phyloP scores from a whole-genome alignment of 1,140 invertebrate species.

The Drosophila biarmipes region DNA sequence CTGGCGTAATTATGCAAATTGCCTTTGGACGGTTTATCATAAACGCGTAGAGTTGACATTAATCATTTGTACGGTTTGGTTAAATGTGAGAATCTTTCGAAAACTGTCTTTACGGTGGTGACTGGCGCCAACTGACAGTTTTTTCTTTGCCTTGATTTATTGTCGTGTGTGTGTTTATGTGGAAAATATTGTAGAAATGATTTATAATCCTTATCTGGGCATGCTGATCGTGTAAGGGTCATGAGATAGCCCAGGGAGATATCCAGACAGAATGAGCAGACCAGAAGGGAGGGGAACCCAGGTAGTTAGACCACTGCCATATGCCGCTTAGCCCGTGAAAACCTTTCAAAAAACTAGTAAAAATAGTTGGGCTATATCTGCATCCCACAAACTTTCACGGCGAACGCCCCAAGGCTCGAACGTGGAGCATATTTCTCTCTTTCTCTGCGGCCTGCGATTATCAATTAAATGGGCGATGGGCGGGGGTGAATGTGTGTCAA shows the following conservation, averaged over 20 bases:
- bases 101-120: slow-evolving; percentile 54
- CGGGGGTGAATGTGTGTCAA: slow-evolving; percentile 75
- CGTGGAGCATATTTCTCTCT: slow-evolving; percentile 71
- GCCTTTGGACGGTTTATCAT: slow-evolving; percentile 58
- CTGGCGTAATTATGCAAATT: slow-evolving; percentile 73
- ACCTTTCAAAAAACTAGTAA: slow-evolving; percentile 32
- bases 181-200: slow-evolving; percentile 79
- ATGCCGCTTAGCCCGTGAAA: slow-evolving; percentile 35
- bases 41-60: slow-evolving; percentile 72
- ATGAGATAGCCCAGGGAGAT: slow-evolving; percentile 47
- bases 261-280: neutral
- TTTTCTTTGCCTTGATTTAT: slow-evolving; percentile 70
- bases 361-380: slow-evolving; percentile 28
- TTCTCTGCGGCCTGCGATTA: slow-evolving; percentile 65
- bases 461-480: slow-evolving; percentile 58
- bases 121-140: slow-evolving; percentile 78
- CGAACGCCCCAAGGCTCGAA: slow-evolving; percentile 70
- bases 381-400: slow-evolving; percentile 58
- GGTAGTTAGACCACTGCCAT: slow-evolving; percentile 35
- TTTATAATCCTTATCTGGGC: slow-evolving; percentile 79
- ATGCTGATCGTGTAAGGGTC: slow-evolving; percentile 69
- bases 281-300: slow-evolving; percentile 22
- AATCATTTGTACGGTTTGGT: slow-evolving; percentile 64
- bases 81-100: slow-evolving; percentile 69
- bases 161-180: slow-evolving; percentile 60